A percentile compares a stretch with the other conserved stretches of the same genome.
phyloP scores from a whole-genome alignment of 2,888 invertebrate genomes.

The Thereva unica region DNA sequence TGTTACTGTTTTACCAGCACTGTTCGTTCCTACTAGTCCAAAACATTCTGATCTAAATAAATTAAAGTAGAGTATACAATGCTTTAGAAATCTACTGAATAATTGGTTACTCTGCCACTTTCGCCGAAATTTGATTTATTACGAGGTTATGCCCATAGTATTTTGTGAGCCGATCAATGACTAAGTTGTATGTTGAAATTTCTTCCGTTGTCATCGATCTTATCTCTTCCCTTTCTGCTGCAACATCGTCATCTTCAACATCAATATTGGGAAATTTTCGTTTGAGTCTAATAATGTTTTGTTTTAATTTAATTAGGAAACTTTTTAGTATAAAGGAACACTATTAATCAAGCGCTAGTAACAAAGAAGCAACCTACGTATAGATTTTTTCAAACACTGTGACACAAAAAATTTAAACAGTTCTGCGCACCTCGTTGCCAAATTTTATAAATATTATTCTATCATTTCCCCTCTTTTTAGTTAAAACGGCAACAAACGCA shows the following conservation, averaged over 20 bases:
- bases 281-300: conserved; percentile 43
- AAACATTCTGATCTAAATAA: conserved; percentile 71
- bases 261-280: conserved; percentile 55
- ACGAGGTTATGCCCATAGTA: conserved; percentile 75
- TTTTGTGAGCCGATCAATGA: conserved; percentile 69
- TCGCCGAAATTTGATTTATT: conserved; percentile 74
- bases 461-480: too few species aligned
- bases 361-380: too few species aligned
- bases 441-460: too few species aligned
- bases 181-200: conserved; percentile 60
- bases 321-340: not conserved
- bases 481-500: too few species aligned
- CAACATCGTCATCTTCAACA: conserved; percentile 63
- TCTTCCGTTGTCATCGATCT: conserved; percentile 53
- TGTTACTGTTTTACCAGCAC: conserved; percentile 86
- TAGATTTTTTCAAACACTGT: too few species aligned
- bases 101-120: conserved; percentile 50
- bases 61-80: not conserved
- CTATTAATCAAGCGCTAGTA: too few species aligned
- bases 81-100: too few species aligned
- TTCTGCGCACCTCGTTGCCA: too few species aligned
- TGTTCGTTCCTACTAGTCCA: conserved; percentile 81
- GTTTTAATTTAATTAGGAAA: not conserved
- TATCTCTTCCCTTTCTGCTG: conserved; percentile 61
- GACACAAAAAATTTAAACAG: too few species aligned